phyloP scores from a whole-genome alignment of 2,888 invertebrate genomes.

The Kryphioiulus occultus region DNA sequence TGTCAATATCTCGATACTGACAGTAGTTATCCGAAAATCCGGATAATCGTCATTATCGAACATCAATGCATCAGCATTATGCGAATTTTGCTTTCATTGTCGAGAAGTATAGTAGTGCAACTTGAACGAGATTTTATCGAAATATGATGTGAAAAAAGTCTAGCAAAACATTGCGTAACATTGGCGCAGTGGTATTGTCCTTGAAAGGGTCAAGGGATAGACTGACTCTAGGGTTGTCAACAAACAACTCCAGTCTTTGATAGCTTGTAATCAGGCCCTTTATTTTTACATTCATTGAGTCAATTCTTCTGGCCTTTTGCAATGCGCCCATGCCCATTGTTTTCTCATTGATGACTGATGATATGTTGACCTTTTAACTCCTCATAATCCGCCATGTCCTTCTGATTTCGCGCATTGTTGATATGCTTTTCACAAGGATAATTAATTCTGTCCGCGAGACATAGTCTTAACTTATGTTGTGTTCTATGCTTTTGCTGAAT shows the following conservation, averaged over 20 bases:
- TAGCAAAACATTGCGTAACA: no score
- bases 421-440: neutral
- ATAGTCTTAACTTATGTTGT: neutral
- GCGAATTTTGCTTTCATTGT: no score
- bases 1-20: no score
- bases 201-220: no score
- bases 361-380: slow-evolving; percentile 18
- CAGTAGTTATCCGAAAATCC: no score
- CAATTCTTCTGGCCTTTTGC: neutral
- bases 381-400: slow-evolving; percentile 10
- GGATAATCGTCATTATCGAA: no score
- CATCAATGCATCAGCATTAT: no score
- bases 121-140: no score
- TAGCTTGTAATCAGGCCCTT: neutral
- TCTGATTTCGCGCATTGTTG: neutral
- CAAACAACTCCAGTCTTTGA: neutral
- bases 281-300: neutral
- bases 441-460: neutral
- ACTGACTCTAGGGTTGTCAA: no score
- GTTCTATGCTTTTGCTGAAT: neutral
- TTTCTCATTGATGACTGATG: slow-evolving; percentile 4
- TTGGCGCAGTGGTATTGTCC: no score
- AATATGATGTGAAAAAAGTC: no score
- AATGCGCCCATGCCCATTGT: neutral
- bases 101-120: no score